Evolutionary conservation across 2,888 invertebrate genomes (phyloP).

Genomic region (Diplolepis rosae): DNA sequence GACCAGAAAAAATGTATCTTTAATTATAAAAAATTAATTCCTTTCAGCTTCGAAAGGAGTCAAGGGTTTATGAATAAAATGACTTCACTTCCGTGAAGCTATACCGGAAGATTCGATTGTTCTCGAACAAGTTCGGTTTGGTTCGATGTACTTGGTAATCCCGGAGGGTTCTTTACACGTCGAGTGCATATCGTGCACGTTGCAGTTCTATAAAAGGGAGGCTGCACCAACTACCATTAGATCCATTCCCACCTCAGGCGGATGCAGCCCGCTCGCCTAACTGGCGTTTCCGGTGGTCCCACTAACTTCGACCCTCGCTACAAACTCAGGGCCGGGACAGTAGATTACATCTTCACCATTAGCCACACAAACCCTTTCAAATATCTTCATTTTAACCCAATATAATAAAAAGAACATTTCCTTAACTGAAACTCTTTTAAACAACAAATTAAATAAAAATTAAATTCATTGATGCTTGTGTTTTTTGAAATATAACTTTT

Average conservation of each 20-base stretch:
- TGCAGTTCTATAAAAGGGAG: slow-evolving; percentile 61
- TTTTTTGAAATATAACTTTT: too few relatives aligned
- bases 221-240: slow-evolving; percentile 59
- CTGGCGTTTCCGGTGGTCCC: slow-evolving; percentile 68
- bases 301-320: slow-evolving; percentile 41
- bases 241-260: slow-evolving; percentile 63
- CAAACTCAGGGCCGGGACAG: not conserved
- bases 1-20: too few relatives aligned
- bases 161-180: slow-evolving; percentile 33
- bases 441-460: too few relatives aligned
- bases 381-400: too few relatives aligned
- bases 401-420: too few relatives aligned
- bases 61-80: too few relatives aligned
- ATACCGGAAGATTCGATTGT: slow-evolving; percentile 33
- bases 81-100: slow-evolving; percentile 18
- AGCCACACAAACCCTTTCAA: not conserved
- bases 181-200: slow-evolving; percentile 37
- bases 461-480: too few relatives aligned
- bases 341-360: not conserved
- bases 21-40: too few relatives aligned
- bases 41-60: too few relatives aligned
- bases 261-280: slow-evolving; percentile 67
- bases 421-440: too few relatives aligned
- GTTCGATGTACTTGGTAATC: slow-evolving; percentile 34
- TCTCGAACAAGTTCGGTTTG: slow-evolving; percentile 43